Evolutionary conservation across 2,888 invertebrate genomes (phyloP).

Genomic region (Amiota mariae): DNA sequence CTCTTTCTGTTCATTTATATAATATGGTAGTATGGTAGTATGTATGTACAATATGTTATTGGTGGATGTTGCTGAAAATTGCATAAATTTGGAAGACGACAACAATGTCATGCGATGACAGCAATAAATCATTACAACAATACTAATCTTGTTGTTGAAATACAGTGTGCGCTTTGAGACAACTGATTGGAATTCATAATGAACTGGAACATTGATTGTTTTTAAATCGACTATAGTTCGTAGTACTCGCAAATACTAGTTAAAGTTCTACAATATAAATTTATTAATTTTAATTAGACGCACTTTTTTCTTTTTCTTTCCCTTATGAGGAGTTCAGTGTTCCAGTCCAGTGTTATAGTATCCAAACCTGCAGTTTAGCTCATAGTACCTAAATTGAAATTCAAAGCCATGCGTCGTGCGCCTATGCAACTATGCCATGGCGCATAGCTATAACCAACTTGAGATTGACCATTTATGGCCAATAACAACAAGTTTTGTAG

Average conservation of each 20-base stretch:
- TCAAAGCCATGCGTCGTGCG: constrained; percentile 10
- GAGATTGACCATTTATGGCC: constrained; percentile 41
- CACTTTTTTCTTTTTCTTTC: no score
- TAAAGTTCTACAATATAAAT: constrained; percentile 60
- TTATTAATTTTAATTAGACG: constrained; percentile 63
- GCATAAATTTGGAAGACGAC: constrained; percentile 29
- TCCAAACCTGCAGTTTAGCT: not conserved
- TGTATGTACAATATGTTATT: no score
- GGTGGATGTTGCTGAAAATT: constrained; percentile 1
- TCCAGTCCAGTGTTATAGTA: constrained; percentile 38
- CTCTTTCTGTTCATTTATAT: constrained; percentile 36
- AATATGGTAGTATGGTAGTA: no score
- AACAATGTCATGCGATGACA: not conserved
- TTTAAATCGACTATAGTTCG: not conserved
- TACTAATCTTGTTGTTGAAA: not conserved
- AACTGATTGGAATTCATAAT: constrained; percentile 64
- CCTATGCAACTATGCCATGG: constrained; percentile 22
- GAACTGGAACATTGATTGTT: not conserved
- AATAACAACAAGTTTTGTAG: constrained; percentile 23
- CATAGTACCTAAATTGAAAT: constrained; percentile 18
- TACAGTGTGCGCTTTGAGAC: not conserved
- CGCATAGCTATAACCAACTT: constrained; percentile 19
- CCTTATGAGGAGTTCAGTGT: constrained; percentile 55
- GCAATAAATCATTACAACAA: constrained; percentile 40
- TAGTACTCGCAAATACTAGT: not conserved